Evolutionary conservation across 2,888 invertebrate genomes (phyloP).

Genomic region (Synergus gifuensis): DNA sequence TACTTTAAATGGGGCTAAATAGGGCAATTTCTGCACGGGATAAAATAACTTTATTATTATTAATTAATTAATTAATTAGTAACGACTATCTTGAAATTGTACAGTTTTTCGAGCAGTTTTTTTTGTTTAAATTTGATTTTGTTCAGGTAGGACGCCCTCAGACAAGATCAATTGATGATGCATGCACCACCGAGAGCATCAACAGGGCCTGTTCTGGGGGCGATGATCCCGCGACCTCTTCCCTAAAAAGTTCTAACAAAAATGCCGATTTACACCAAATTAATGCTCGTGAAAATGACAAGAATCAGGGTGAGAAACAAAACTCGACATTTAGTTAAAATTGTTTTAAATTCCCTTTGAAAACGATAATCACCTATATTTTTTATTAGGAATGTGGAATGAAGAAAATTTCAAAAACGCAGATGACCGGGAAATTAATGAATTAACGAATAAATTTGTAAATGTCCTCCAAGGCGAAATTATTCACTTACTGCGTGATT

Average conservation of each 20-base stretch:
- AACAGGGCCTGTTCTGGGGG: neutral
- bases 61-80: too few relatives aligned
- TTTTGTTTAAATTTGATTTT: neutral
- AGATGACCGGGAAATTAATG: neutral
- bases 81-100: too few relatives aligned
- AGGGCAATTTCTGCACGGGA: too few relatives aligned
- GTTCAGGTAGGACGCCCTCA: neutral
- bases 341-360: neutral
- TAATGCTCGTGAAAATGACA: neutral
- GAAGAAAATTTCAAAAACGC: neutral
- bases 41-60: too few relatives aligned
- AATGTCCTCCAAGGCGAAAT: neutral
- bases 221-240: neutral
- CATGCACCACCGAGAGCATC: neutral
- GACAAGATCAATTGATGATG: neutral
- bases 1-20: too few relatives aligned
- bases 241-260: neutral
- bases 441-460: neutral
- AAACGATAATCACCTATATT: neutral
- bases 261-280: slow-evolving; percentile 22
- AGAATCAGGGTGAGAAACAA: neutral
- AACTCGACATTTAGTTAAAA: neutral
- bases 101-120: neutral
- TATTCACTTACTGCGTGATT: neutral
- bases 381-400: neutral